Evolutionary conservation across 2,113 vertebrate species (phyloP).

Genomic region (Haplotaxodon microlepis): DNA sequence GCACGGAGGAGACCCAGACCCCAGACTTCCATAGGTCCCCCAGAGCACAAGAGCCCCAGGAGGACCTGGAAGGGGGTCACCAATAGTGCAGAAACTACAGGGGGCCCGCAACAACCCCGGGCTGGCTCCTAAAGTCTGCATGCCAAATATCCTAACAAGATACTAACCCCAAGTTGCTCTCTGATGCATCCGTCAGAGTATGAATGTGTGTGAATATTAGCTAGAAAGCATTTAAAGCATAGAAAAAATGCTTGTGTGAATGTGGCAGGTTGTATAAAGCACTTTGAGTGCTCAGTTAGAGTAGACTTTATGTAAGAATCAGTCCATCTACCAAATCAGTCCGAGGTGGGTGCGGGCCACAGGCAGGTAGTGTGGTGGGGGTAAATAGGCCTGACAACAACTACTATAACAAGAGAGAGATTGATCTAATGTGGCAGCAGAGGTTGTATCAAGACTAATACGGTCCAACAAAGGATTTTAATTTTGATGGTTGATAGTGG

Average conservation of each 20-base stretch:
- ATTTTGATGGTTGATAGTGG: not conserved
- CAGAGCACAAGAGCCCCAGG: not conserved
- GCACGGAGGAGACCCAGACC: not conserved
- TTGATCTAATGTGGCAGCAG: not conserved
- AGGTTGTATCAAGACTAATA: not conserved
- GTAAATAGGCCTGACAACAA: not conserved
- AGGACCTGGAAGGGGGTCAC: not conserved
- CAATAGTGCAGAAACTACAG: not conserved
- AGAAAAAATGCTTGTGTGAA: not conserved
- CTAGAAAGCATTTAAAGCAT: not conserved
- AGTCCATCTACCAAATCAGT: accelerated
- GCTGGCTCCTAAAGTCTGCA: not conserved
- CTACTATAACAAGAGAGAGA: not conserved
- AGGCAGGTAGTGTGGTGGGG: not conserved
- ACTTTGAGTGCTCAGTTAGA: not conserved
- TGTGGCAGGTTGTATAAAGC: not conserved
- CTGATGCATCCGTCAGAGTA: not conserved
- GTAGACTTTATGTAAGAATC: accelerated
- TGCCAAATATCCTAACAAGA: not conserved
- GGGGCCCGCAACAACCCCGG: not conserved
- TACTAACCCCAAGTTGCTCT: not conserved
- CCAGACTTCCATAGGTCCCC: not conserved
- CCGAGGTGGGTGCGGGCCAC: accelerated
- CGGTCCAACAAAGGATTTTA: not conserved
- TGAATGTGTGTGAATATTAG: not conserved